Evolutionary conservation across 2,888 invertebrate genomes (phyloP).

Genomic region (Griposia aprilina): DNA sequence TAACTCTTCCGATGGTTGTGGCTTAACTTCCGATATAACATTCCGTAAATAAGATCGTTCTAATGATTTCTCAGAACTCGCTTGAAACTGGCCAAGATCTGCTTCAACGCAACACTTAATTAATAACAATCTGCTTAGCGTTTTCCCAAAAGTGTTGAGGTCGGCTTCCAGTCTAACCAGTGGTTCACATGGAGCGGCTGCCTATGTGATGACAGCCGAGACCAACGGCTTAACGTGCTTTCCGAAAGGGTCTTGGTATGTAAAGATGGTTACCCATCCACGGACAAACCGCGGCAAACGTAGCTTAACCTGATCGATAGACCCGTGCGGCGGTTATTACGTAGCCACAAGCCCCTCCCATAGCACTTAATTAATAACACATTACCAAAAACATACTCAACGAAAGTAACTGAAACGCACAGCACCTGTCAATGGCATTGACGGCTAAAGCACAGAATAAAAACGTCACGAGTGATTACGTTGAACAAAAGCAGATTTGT

Average conservation of each 20-base stretch:
- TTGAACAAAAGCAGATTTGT: constrained; percentile 80
- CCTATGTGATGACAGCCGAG: neutral
- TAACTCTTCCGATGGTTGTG: too few relatives aligned
- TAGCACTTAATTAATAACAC: neutral
- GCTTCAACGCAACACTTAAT: neutral
- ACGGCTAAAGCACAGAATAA: constrained; percentile 67
- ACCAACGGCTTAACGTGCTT: neutral
- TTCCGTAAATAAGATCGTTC: neutral
- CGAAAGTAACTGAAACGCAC: neutral
- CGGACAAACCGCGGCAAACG: neutral
- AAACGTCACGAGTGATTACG: constrained; percentile 79
- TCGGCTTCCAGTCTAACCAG: neutral
- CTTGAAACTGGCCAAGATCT: neutral
- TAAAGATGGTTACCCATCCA: neutral
- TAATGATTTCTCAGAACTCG: neutral
- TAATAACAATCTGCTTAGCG: neutral
- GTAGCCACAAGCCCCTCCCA: too few relatives aligned
- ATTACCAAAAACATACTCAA: neutral
- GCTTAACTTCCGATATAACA: neutral
- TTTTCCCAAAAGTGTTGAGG: neutral
- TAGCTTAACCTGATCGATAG: neutral
- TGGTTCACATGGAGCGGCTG: neutral
- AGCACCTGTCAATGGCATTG: constrained; percentile 50
- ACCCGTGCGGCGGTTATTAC: neutral
- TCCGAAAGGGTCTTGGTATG: neutral